phyloP scores from a whole-genome alignment of 2,888 invertebrate species.

The Papilio demoleus region DNA sequence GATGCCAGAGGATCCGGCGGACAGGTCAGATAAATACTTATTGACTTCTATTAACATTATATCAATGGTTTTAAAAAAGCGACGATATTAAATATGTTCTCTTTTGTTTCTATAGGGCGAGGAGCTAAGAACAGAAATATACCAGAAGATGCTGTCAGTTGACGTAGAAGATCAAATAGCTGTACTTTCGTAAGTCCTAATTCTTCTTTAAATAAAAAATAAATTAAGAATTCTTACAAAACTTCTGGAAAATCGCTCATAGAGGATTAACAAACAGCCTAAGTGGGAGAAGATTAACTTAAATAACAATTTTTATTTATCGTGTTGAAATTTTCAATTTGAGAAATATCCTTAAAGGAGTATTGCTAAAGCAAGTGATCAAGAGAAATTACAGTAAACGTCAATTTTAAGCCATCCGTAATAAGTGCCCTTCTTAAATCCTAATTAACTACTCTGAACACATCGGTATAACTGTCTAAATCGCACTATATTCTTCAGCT shows the following conservation, averaged over 20 bases:
- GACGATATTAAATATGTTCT: no score
- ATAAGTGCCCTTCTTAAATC: not conserved
- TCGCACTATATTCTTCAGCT: conserved; percentile 67
- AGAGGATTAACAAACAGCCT: no score
- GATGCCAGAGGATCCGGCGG: conserved; percentile 95
- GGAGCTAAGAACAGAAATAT: conserved; percentile 87
- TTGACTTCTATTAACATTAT: no score
- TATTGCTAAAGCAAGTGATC: not conserved
- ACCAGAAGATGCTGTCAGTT: conserved; percentile 87
- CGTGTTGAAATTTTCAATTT: not conserved
- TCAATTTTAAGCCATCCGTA: not conserved
- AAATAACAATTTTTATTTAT: no score
- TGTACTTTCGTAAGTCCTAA: conserved; percentile 82
- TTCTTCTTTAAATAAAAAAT: not conserved
- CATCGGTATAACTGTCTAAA: not conserved
- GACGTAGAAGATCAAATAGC: conserved; percentile 92
- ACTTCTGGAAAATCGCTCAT: not conserved
- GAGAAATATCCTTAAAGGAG: not conserved
- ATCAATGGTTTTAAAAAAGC: not conserved
- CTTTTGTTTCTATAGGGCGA: conserved; percentile 85
- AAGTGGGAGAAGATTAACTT: no score
- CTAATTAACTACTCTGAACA: not conserved
- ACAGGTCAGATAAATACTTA: conserved; percentile 66
- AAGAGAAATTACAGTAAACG: not conserved
- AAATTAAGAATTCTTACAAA: not conserved